Conservation (phyloP, 2,797 vertebrate genomes). For the Danionella dracula region DNA sequence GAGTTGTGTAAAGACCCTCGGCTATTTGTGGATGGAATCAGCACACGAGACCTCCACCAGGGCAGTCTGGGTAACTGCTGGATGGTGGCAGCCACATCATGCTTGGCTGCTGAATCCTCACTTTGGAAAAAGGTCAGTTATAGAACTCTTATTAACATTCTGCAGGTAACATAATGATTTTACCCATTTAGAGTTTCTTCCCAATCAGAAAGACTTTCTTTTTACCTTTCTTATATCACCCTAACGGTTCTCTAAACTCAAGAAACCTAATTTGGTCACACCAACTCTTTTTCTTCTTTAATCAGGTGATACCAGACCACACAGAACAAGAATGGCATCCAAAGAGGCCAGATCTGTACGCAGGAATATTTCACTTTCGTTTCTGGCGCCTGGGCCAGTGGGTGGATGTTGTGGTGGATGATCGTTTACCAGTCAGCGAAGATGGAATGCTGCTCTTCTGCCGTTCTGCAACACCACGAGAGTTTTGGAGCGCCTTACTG, state of each 20-base stretch:
- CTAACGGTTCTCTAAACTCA: no score
- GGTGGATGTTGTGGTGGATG: conserved; percentile 75
- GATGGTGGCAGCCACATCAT: conserved; percentile 82
- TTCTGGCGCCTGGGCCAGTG: conserved; percentile 77
- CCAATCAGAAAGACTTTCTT: no score
- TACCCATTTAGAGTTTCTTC: no score
- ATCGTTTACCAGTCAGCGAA: conserved; percentile 70
- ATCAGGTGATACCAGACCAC: conserved; percentile 77
- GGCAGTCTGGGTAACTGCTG: conserved; percentile 84
- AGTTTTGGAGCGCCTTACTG: conserved; percentile 79
- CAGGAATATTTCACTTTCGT: conserved; percentile 78
- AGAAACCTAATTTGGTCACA: no score
- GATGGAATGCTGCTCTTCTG: conserved; percentile 75
- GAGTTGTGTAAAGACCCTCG: conserved; percentile 76
- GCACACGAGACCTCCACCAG: conserved; percentile 79
- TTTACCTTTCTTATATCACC: no score
- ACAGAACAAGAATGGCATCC: conserved; percentile 77
- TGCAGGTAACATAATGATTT: no score
- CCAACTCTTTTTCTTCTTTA: neutral
- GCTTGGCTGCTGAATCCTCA: conserved; percentile 71
- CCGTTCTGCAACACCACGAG: conserved; percentile 67
- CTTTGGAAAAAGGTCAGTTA: conserved; percentile 69
- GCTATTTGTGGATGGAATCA: conserved; percentile 79
- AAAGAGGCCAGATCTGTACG: conserved; percentile 59
- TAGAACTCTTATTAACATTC: no score